These are phyloP conservation scores for Drosophila ochracea DNA, from an alignment of 2,888 invertebrate genomes.

Conservation along the genomic window DNA sequence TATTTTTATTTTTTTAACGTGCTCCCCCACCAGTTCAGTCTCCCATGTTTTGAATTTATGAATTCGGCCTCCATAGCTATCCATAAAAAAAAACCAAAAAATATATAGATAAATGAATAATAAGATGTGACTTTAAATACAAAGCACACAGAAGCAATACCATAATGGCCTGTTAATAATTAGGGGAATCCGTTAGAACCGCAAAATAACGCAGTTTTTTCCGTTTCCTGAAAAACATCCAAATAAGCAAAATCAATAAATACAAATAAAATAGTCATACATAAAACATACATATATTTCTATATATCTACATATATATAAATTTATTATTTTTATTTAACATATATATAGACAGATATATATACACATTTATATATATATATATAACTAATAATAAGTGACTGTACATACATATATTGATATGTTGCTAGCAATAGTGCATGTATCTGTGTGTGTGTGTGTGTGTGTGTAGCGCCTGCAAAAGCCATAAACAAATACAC, in stretches of 20 bases:
- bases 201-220: conserved; percentile 42
- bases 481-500: conserved; percentile 19
- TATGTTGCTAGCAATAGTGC: background rate
- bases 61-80: conserved; percentile 39
- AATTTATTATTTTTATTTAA: background rate
- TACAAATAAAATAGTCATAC: conserved; percentile 20
- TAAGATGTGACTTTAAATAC: conserved; percentile 41
- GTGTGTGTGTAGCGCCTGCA: conserved; percentile 1
- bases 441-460: conserved; percentile 7
- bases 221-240: conserved; percentile 33
- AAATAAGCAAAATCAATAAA: conserved; percentile 34
- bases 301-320: conserved; percentile 6
- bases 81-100: conserved; percentile 16
- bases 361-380: too few species aligned
- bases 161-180: conserved; percentile 68
- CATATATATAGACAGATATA: background rate
- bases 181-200: conserved; percentile 49
- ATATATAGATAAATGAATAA: conserved; percentile 22
- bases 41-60: conserved; percentile 5
- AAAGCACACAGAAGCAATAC: conserved; percentile 65
- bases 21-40: background rate
- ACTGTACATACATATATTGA: conserved; percentile 15
- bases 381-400: conserved; percentile 8
- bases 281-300: conserved; percentile 14
- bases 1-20: background rate